Conservation (phyloP, 2,888 invertebrate species). For the Pycnomerus fuliginosus region DNA sequence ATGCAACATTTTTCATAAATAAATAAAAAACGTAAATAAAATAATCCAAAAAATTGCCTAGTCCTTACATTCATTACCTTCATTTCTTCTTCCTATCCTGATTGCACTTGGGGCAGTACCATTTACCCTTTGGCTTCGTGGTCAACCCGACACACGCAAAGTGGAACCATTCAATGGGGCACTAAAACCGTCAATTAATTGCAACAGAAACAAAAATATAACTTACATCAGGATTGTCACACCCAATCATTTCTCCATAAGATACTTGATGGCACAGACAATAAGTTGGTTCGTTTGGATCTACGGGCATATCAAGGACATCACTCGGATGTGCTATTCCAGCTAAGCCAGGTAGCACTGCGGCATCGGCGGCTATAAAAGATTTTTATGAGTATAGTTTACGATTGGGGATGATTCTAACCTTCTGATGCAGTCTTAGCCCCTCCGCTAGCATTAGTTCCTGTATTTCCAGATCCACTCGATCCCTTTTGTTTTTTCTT, state of each 20-base stretch:
- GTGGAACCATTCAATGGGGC: constrained; percentile 95
- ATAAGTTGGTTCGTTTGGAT: constrained; percentile 98
- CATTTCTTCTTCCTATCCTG: constrained; percentile 80
- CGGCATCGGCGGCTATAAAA: constrained; percentile 48
- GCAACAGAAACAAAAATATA: neutral
- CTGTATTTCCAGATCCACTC: constrained; percentile 40
- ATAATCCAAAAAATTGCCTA: too few relatives aligned
- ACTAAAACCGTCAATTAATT: constrained; percentile 52
- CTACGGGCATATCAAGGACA: constrained; percentile 86
- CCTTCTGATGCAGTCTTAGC: constrained; percentile 51
- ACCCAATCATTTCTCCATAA: constrained; percentile 96
- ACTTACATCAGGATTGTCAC: constrained; percentile 85
- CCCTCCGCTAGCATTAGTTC: constrained; percentile 41
- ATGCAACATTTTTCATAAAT: too few relatives aligned
- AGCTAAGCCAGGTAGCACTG: constrained; percentile 55
- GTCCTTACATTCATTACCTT: constrained; percentile 36
- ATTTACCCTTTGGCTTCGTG: constrained; percentile 91
- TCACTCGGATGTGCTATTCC: constrained; percentile 83
- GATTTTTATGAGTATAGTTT: too few relatives aligned
- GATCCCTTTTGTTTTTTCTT: constrained; percentile 62
- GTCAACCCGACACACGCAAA: constrained; percentile 90
- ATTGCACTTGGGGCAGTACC: constrained; percentile 93
- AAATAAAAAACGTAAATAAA: too few relatives aligned
- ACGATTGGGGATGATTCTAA: constrained; percentile 51
- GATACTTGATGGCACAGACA: constrained; percentile 97